These are phyloP conservation scores for Syrphus vitripennis DNA, from an alignment of 2,888 invertebrate genomes.

Conservation along the genomic window DNA sequence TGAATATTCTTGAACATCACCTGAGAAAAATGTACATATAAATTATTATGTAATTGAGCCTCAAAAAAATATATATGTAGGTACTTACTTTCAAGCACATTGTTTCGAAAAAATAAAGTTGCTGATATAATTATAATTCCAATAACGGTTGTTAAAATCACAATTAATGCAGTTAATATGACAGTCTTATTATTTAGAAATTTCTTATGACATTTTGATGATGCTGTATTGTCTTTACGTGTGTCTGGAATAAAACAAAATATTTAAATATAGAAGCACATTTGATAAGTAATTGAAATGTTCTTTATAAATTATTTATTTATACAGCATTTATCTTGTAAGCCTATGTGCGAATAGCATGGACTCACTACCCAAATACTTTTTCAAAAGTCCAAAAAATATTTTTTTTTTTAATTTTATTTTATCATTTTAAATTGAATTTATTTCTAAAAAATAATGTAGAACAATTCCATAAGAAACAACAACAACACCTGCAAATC, in stretches of 20 bases:
- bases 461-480: too few relatives aligned
- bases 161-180: slow-evolving; percentile 68
- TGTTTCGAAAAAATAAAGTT: slow-evolving; percentile 54
- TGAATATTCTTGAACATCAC: background rate
- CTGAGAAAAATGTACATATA: background rate
- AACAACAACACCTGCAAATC: too few relatives aligned
- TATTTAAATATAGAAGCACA: too few relatives aligned
- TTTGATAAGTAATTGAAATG: too few relatives aligned
- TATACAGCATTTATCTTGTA: too few relatives aligned
- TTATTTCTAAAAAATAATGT: too few relatives aligned
- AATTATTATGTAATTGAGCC: background rate
- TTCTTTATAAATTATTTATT: too few relatives aligned
- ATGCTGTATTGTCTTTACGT: slow-evolving; percentile 37
- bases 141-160: slow-evolving; percentile 73
- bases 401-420: too few relatives aligned
- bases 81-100: slow-evolving; percentile 76
- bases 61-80: background rate
- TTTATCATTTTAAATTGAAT: too few relatives aligned
- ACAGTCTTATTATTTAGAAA: slow-evolving; percentile 70
- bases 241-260: slow-evolving; percentile 42
- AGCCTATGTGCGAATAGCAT: too few relatives aligned
- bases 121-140: slow-evolving; percentile 73
- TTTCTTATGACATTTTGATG: slow-evolving; percentile 49
- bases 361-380: too few relatives aligned
- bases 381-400: too few relatives aligned